phyloP scores from a whole-genome alignment of 2,113 vertebrate species.

The Mobula hypostoma region DNA sequence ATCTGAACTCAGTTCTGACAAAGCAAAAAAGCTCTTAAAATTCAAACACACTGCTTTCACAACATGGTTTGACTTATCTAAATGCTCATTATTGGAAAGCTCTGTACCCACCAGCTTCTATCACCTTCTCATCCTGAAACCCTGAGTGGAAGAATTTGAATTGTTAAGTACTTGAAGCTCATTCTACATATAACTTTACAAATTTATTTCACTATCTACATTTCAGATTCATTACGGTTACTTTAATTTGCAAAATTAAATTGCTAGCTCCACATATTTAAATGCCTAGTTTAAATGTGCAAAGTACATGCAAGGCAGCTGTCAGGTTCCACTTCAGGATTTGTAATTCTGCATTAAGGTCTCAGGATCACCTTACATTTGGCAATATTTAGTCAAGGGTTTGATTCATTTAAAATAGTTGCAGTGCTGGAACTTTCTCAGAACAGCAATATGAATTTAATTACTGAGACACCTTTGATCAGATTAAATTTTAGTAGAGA shows the following conservation, averaged over 20 bases:
- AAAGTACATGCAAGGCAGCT: conserved; percentile 15
- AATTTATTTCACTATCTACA: not conserved
- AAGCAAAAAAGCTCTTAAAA: not conserved
- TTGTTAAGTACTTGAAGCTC: not conserved
- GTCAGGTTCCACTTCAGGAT: not conserved
- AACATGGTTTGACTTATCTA: not conserved
- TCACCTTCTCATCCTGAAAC: not conserved
- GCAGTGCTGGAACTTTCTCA: conserved; percentile 33
- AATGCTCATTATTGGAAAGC: not conserved
- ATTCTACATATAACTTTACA: not conserved
- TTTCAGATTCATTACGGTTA: not conserved
- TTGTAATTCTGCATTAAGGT: conserved; percentile 25
- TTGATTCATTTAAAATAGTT: conserved; percentile 33
- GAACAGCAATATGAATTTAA: conserved; percentile 39
- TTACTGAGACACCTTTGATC: conserved; percentile 40
- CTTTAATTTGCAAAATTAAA: not conserved
- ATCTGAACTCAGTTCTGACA: not conserved
- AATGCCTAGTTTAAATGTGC: not conserved
- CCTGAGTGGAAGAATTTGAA: not conserved
- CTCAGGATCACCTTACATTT: conserved; percentile 37
- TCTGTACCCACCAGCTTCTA: not conserved
- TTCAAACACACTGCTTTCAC: not conserved
- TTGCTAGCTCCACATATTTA: not conserved
- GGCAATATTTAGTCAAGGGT: conserved; percentile 26
- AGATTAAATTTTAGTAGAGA: conserved; percentile 3